These are phyloP conservation scores for Gobionotothen gibberifrons DNA, from an alignment of 2,797 vertebrate species.

Conservation along the genomic window DNA sequence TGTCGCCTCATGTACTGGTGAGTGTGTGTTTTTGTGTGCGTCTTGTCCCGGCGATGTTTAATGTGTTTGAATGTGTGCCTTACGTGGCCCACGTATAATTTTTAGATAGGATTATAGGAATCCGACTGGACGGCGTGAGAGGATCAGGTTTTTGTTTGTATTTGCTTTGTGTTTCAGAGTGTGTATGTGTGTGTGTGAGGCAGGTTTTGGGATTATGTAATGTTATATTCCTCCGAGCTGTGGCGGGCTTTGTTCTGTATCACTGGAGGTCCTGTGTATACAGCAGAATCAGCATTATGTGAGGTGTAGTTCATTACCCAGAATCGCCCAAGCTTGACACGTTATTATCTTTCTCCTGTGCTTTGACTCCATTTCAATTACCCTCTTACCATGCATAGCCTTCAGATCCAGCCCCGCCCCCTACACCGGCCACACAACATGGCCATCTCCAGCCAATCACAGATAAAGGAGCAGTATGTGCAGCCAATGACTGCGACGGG, in stretches of 20 bases:
- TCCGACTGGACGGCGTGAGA: conserved; percentile 37
- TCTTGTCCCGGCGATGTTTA: conserved; percentile 33
- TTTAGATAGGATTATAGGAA: conserved; percentile 55
- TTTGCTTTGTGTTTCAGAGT: conserved; percentile 14
- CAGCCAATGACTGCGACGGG: conserved; percentile 69
- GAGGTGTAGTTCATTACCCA: conserved; percentile 86
- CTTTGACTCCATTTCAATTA: conserved; percentile 89
- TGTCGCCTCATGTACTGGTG: conserved; percentile 81
- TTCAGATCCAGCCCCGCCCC: conserved; percentile 50
- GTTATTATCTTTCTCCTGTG: conserved; percentile 87
- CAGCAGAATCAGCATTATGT: conserved; percentile 84
- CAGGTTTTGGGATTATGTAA: conserved; percentile 73
- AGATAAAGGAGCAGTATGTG: conserved; percentile 59
- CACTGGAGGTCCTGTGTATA: conserved; percentile 75
- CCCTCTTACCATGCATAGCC: conserved; percentile 83
- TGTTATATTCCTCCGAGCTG: conserved; percentile 64
- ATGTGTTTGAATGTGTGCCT: conserved; percentile 42
- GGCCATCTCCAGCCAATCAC: conserved; percentile 68
- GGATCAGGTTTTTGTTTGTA: conserved; percentile 52
- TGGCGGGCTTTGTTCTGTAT: conserved; percentile 72
- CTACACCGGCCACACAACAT: conserved; percentile 57
- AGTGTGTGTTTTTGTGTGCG: conserved; percentile 55
- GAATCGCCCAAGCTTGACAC: conserved; percentile 82
- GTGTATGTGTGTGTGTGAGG: conserved; percentile 23
- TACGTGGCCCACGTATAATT: conserved; percentile 55